These are phyloP conservation scores for Aurelia sp. DNA, from an alignment of 30 jellyfish, hydroid and myxozoan genomes.

Conservation along the genomic window DNA sequence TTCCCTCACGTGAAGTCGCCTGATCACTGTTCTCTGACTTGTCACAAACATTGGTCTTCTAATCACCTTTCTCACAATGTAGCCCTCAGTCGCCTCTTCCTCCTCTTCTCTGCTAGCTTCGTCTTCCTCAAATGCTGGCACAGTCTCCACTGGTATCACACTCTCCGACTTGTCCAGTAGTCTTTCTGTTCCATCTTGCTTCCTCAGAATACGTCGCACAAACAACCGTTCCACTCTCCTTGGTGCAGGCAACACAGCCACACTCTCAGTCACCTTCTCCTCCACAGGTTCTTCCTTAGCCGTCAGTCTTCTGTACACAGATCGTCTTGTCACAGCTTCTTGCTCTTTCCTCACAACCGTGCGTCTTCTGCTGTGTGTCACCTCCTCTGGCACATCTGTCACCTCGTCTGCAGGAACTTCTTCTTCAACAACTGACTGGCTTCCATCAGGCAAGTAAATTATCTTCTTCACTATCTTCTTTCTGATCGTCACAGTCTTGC, in stretches of 20 bases:
- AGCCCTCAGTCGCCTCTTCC: slow-evolving; percentile 24
- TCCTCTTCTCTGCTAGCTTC: slow-evolving; percentile 21
- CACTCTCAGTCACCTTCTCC: slow-evolving; percentile 51
- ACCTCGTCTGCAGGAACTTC: slow-evolving; percentile 8
- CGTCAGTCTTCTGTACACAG: slow-evolving; percentile 12
- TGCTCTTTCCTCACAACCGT: slow-evolving; percentile 31
- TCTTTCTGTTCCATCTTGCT: slow-evolving; percentile 40
- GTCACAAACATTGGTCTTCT: slow-evolving; percentile 80
- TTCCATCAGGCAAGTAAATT: slow-evolving; percentile 31
- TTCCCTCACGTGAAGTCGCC: slow-evolving; percentile 21
- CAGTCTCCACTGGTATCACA: slow-evolving; percentile 28
- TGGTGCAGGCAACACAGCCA: slow-evolving; percentile 18
- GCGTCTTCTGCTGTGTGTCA: not conserved
- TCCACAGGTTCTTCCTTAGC: slow-evolving; percentile 1
- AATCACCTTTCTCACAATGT: slow-evolving; percentile 56
- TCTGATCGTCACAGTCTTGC: slow-evolving; percentile 1
- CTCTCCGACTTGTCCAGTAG: not conserved
- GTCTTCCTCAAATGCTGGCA: slow-evolving; percentile 20
- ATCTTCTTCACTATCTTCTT: slow-evolving; percentile 29
- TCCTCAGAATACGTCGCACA: slow-evolving; percentile 78
- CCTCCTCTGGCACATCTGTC: slow-evolving; percentile 39
- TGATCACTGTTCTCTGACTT: slow-evolving; percentile 72
- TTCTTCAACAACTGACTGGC: slow-evolving; percentile 40
- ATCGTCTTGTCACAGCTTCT: slow-evolving; percentile 21
- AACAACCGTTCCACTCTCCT: slow-evolving; percentile 78